Base-by-base conservation (phyloP, 1,140 invertebrate species). In the Meloidogyne chitwoodi region DNA sequence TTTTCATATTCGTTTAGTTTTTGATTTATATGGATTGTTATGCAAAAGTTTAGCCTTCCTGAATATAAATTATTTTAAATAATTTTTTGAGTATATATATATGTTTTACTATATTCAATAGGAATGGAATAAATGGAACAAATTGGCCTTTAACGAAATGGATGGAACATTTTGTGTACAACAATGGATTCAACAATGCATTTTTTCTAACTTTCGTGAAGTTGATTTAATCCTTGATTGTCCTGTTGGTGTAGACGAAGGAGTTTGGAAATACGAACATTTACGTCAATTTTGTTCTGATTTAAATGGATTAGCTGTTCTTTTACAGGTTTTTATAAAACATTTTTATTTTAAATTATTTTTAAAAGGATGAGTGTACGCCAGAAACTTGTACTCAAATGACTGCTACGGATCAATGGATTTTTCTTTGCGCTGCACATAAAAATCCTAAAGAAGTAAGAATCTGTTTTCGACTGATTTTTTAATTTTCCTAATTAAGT, bases 251-350 rank as follows among this genome's bases (percentile, higher is more conserved):
- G 94, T 98, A 88, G 96, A 99, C 88, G 95, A 98, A 89, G 96
- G 96, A 48, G 95, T 98, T 12, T 99, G 97, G 97, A 99, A 99
- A 89, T 99, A 99, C 88, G 97, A 99, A 90, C 97, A 99, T 90
- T 90, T 99, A 44, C 91, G 93, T 90, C 92, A 89, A 72, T 68
- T 83, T 48, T 74, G 73, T 44, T 41, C 48, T 94, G 96, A 99
- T 89, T 88, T 99, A 29, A 99, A 99, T 90, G 95, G 94, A 64
- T 89, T 99, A 76, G 95, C 96, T 48, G 95, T 99, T 0, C 89
- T 91, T 91, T 82, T 91, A 66, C 90, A 91, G 84, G 89, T 89
- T 81, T 78, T 77, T 78, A 11, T 11, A 5, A 0, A 26, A 68
- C 41, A 24, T 31, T 65, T 34, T 38, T 38, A 41, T 70, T 44